Percentiles rank a stretch among this genome's conserved stretches.
phyloP scores from a whole-genome alignment of 2,113 vertebrate species.

The Chlamydotis undulata region DNA sequence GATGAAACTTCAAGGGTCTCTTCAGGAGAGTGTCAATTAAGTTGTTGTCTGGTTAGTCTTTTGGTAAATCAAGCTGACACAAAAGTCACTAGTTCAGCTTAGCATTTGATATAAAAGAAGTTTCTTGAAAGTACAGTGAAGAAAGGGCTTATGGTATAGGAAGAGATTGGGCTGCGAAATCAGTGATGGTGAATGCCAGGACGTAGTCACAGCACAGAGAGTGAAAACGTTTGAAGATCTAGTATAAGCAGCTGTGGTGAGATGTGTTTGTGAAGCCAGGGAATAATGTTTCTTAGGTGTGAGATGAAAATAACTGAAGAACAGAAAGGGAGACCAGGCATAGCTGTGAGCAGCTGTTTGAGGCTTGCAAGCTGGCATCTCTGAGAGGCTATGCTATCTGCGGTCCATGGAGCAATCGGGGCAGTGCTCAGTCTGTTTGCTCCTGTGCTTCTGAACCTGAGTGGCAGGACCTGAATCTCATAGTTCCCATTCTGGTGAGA shows the following conservation, averaged over 20 bases:
- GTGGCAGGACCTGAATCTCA: background rate
- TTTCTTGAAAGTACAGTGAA: background rate
- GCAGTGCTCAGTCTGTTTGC: background rate
- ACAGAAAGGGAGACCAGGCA: background rate
- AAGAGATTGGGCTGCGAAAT: background rate
- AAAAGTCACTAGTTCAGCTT: slow-evolving; percentile 15
- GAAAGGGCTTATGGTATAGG: background rate
- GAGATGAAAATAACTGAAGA: background rate
- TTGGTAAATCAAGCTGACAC: slow-evolving; percentile 49
- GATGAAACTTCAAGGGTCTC: slow-evolving; percentile 38
- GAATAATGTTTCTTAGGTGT: background rate
- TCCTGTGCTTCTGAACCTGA: background rate
- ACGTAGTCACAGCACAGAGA: background rate
- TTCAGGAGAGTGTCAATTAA: slow-evolving; percentile 45
- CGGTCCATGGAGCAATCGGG: background rate
- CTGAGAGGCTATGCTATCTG: background rate
- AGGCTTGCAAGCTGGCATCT: background rate
- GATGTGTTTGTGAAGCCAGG: background rate
- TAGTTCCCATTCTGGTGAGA: background rate
- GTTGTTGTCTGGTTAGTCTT: slow-evolving; percentile 64
- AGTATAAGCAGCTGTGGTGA: background rate
- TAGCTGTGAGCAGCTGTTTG: background rate
- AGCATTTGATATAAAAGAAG: slow-evolving; percentile 54
- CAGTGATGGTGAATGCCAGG: background rate
- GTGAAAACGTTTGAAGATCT: background rate